Evolutionary conservation across 2,797 vertebrate species (phyloP).

Genomic region (Perodicticus potto): DNA sequence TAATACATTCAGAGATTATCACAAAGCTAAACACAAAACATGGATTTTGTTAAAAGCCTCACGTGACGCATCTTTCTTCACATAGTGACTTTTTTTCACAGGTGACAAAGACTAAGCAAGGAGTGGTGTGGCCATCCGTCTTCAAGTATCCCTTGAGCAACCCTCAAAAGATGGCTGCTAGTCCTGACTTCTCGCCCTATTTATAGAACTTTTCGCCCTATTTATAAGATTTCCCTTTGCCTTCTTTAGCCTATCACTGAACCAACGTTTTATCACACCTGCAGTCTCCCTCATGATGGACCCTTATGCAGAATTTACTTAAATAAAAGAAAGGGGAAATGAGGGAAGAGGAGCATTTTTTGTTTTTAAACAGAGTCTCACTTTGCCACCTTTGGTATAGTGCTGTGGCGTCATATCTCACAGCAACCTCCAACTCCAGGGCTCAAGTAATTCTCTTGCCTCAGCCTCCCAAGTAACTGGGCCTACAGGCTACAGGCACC

Average conservation of each 20-base stretch:
- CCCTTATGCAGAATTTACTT: neutral
- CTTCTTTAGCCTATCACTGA: neutral
- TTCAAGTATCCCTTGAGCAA: neutral
- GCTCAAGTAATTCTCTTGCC: too few species aligned
- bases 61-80: neutral
- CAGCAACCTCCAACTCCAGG: too few species aligned
- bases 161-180: neutral
- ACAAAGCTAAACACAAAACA: conserved; percentile 33
- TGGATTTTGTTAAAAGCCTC: neutral
- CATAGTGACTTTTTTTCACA: neutral
- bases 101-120: neutral
- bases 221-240: neutral
- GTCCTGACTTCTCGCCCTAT: neutral
- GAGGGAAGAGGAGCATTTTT: neutral
- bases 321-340: neutral
- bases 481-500: too few species aligned
- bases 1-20: neutral
- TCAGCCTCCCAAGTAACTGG: too few species aligned
- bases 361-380: too few species aligned
- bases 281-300: neutral
- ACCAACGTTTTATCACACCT: neutral
- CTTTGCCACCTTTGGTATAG: too few species aligned
- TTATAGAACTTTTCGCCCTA: too few species aligned
- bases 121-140: neutral
- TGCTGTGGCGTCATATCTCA: too few species aligned